Base-by-base conservation (phyloP, 2,888 invertebrate species). In the Conchocele bisecta region DNA sequence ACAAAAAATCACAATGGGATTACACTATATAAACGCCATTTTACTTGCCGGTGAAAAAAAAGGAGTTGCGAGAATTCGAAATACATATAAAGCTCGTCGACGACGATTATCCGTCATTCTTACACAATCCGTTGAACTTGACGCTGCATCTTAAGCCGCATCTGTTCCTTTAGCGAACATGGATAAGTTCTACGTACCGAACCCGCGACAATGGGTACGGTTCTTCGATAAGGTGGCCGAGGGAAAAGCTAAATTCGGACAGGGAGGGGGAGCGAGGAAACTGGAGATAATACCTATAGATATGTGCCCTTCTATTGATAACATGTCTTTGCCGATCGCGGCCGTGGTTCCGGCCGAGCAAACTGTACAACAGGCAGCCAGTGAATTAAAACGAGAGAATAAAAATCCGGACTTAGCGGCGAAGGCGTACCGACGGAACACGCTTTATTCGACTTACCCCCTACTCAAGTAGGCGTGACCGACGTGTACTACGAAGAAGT, bases 121-220 rank as follows among this genome's bases (percentile, higher is more conserved):
- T 64, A 41, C 41, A 37, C 17, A 29, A 65, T 20, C 53, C 42
- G 33, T 22, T 53, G 63, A 13, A 33, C 15, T n/a, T 63, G 5
- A 63, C 63, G 33, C 46, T 59, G 41, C 63, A 63, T 28, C 33
- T 51, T 24, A 63, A 63, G 24, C 53, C 51, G 31, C 42, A 63
- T 29, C 53, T 41, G 17, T 33, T 53, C 35, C n/a, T 31, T 13
- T 35, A 33, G 58, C 35, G 22, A 20, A 35, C 46, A 13, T 39
- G 15, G 46, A 44, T 26, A 67, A 64, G 22, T 13, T 68, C 15
- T 73, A 73, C 37, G 35, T 73, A 13, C 73, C 73, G 11, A 65
- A 73, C 56, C 22, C 59, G 15, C 31, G 65, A 35, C 65, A 65
- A 24, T 74, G 69, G 65, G 53, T 74, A 17, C 17, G 56, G 20